phyloP scores from a whole-genome alignment of 2,113 vertebrate species.

The Odocoileus hemionus region DNA sequence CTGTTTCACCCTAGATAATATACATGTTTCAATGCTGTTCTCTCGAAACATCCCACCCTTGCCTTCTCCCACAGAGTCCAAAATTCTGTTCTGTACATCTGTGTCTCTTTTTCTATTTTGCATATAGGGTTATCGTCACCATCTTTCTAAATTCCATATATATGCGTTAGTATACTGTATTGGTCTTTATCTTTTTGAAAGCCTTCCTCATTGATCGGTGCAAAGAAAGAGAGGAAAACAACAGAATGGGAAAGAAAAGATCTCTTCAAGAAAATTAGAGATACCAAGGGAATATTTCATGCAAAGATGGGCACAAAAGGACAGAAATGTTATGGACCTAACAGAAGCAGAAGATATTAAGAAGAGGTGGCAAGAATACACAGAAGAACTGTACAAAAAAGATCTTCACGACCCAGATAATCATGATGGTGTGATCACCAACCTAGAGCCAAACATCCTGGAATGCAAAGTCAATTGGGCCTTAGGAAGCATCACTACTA shows the following conservation, averaged over 20 bases:
- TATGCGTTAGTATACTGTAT: too few relatives aligned
- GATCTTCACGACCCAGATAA: neutral
- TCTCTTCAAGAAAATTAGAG: neutral
- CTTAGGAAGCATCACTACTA: neutral
- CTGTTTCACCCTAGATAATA: too few relatives aligned
- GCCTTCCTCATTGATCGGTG: neutral
- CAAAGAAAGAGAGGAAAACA: neutral
- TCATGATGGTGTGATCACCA: neutral
- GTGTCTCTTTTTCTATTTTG: too few relatives aligned
- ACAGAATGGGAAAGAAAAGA: neutral
- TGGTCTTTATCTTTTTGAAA: neutral
- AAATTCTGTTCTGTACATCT: too few relatives aligned
- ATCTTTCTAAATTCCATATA: too few relatives aligned
- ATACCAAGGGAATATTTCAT: neutral
- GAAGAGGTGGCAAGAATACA: neutral
- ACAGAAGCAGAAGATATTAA: neutral
- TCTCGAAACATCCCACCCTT: too few relatives aligned
- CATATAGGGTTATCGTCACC: too few relatives aligned
- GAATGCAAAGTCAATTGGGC: neutral
- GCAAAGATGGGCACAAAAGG: neutral
- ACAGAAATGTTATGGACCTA: neutral
- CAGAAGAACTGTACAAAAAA: neutral
- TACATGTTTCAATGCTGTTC: too few relatives aligned
- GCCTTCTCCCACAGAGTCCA: too few relatives aligned
- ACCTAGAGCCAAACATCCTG: neutral